Evolutionary conservation across 2,888 invertebrate genomes (phyloP).

Genomic region (Exocentrus adspersus): DNA sequence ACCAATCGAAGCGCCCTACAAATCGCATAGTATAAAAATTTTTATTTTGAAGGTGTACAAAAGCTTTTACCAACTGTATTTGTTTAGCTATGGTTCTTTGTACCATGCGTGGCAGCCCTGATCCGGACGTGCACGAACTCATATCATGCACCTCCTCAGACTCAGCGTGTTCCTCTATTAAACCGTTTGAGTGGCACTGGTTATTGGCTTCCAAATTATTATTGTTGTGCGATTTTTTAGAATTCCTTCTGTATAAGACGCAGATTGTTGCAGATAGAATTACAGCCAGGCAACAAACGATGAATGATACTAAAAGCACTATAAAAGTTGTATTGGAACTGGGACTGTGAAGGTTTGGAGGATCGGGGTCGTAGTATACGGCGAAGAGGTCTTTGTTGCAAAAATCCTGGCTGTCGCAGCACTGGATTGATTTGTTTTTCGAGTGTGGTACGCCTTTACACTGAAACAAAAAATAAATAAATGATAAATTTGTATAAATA

Average conservation of each 20-base stretch:
- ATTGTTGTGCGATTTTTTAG: background rate
- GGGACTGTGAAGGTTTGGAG: no score
- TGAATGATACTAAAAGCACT: slow-evolving; percentile 27
- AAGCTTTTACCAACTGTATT: slow-evolving; percentile 38
- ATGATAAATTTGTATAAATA: no score
- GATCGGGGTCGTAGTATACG: background rate
- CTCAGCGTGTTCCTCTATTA: slow-evolving; percentile 20
- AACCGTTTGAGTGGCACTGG: slow-evolving; percentile 7
- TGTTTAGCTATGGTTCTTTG: slow-evolving; percentile 41
- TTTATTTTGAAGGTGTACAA: no score
- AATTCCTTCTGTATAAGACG: slow-evolving; percentile 20
- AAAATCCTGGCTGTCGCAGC: slow-evolving; percentile 42
- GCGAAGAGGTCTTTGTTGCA: slow-evolving; percentile 43
- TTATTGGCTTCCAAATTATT: no score
- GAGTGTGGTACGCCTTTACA: slow-evolving; percentile 35
- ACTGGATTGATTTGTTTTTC: slow-evolving; percentile 38
- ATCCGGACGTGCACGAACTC: no score
- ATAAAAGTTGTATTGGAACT: no score
- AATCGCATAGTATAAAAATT: no score
- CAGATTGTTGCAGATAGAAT: slow-evolving; percentile 12
- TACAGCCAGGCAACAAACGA: slow-evolving; percentile 27
- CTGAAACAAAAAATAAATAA: slow-evolving; percentile 34
- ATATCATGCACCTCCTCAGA: no score
- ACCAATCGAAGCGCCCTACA: slow-evolving; percentile 32
- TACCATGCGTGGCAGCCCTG: slow-evolving; percentile 30